Conservation (phyloP, 2,797 vertebrate species). For the Cuculus canorus region DNA sequence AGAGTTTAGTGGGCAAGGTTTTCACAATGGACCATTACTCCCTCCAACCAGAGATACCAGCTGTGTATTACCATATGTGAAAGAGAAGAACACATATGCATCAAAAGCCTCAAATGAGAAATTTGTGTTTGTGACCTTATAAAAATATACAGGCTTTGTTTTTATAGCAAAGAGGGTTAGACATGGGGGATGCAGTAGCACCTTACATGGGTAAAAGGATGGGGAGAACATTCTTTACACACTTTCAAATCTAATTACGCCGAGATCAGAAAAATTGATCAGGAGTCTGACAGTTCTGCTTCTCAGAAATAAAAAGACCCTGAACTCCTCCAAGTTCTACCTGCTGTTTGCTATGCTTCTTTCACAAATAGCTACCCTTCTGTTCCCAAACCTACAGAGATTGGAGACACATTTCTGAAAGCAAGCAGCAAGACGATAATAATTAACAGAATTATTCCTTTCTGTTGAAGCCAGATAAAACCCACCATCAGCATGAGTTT, state of each 20-base stretch:
- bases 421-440: not conserved
- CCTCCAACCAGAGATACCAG: not conserved
- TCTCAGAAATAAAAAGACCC: not conserved
- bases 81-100: not conserved
- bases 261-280: not conserved
- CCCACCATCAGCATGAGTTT: not conserved
- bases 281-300: not conserved
- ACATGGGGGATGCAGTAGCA: not conserved
- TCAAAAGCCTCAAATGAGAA: not conserved
- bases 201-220: not conserved
- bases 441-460: constrained; percentile 25
- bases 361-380: not conserved
- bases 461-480: constrained; percentile 48
- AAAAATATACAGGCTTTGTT: not conserved
- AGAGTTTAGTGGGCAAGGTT: not conserved
- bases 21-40: not conserved
- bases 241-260: not conserved
- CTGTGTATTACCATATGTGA: not conserved
- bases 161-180: not conserved
- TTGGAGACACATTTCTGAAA: not conserved
- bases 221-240: not conserved
- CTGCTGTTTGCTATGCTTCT: not conserved
- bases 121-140: not conserved
- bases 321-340: not conserved
- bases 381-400: not conserved